phyloP scores from a whole-genome alignment of 2,113 vertebrate genomes.

The Penelope pileata region DNA sequence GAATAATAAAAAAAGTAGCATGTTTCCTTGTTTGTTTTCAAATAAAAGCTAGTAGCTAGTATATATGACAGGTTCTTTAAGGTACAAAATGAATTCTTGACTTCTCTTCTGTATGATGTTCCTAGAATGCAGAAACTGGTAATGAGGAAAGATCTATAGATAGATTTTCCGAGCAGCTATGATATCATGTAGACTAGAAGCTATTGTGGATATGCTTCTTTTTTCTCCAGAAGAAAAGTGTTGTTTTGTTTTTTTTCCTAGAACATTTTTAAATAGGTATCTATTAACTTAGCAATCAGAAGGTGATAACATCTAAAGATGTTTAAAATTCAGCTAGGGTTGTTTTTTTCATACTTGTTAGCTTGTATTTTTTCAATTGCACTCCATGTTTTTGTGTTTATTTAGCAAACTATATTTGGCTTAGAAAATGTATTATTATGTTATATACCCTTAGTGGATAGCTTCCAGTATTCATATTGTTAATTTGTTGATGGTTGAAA shows the following conservation, averaged over 20 bases:
- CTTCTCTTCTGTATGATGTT: not conserved
- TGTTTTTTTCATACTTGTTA: not conserved
- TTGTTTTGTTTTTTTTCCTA: not conserved
- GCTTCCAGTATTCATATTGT: slow-evolving; percentile 11
- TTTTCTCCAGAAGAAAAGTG: not conserved
- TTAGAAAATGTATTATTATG: not conserved
- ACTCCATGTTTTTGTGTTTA: slow-evolving; percentile 23
- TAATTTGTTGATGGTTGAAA: not conserved
- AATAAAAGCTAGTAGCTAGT: not conserved
- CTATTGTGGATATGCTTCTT: not conserved
- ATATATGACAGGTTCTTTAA: not conserved
- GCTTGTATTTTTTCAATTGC: slow-evolving; percentile 32
- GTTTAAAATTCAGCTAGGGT: slow-evolving; percentile 5
- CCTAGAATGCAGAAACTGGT: not conserved
- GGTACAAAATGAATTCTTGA: not conserved
- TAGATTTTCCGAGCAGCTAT: not conserved
- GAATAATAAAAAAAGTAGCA: not conserved
- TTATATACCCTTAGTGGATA: not conserved
- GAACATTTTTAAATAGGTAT: not conserved
- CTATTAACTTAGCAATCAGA: not conserved
- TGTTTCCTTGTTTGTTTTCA: not conserved
- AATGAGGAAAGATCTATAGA: not conserved
- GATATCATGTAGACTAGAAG: not conserved
- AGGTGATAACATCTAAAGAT: not conserved
- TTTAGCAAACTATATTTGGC: slow-evolving; percentile 45